Conservation (phyloP, 2,888 invertebrate genomes). For the Brachylomia viminalis region DNA sequence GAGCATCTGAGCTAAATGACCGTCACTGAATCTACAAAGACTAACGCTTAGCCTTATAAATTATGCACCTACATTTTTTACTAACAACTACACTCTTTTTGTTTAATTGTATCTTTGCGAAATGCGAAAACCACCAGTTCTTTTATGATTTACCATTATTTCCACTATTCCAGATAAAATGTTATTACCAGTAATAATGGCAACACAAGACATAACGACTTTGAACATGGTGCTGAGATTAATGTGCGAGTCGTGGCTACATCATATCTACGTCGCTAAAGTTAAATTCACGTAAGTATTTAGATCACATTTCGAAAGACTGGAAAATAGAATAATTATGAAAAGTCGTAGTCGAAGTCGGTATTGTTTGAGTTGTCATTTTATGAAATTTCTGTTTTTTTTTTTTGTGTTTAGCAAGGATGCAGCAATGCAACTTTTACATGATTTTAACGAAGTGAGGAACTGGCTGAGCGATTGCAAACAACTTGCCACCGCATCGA, state of each 20-base stretch:
- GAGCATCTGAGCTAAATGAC: not conserved
- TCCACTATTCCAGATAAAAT: slow-evolving; percentile 91
- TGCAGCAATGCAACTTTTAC: slow-evolving; percentile 94
- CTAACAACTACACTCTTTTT: not conserved
- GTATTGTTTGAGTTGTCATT: too few species aligned
- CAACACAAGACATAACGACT: slow-evolving; percentile 93
- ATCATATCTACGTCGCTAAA: slow-evolving; percentile 95
- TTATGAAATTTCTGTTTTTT: not conserved
- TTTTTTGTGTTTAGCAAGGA: slow-evolving; percentile 83
- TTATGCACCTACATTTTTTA: not conserved
- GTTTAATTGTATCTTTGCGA: not conserved
- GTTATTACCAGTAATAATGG: slow-evolving; percentile 94
- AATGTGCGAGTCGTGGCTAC: slow-evolving; percentile 96
- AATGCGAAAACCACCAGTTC: too few species aligned
- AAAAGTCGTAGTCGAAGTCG: too few species aligned
- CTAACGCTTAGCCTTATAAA: not conserved
- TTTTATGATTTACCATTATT: not conserved
- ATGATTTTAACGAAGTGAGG: slow-evolving; percentile 95
- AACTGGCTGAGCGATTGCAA: slow-evolving; percentile 93
- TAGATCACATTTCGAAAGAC: not conserved
- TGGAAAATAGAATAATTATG: too few species aligned
- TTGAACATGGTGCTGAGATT: slow-evolving; percentile 95
- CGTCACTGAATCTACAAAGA: not conserved
- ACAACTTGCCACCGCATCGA: slow-evolving; percentile 86
- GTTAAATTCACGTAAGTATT: slow-evolving; percentile 93